These are phyloP conservation scores for Hypercompe scribonia DNA, from an alignment of 2,888 invertebrate genomes.

Conservation along the genomic window DNA sequence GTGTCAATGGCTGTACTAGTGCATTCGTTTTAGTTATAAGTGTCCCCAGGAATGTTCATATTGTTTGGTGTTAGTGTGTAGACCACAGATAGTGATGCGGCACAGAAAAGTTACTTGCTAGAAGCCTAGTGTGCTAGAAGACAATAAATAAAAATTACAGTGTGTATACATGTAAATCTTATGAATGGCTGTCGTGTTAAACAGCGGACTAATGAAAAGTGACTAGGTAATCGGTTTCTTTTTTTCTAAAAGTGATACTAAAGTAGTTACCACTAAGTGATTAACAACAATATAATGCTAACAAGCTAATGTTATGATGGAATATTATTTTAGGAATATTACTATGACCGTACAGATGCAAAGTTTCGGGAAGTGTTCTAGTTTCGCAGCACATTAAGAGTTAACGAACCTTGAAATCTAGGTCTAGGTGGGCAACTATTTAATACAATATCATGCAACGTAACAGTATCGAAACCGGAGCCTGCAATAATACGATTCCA, in stretches of 20 bases:
- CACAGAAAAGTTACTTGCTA: conserved; percentile 26
- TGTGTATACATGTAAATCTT: conserved; percentile 29
- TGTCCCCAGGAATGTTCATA: conserved; percentile 22
- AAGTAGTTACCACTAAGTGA: conserved; percentile 23
- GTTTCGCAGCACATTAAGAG: conserved; percentile 33
- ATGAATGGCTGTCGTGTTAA: conserved; percentile 28
- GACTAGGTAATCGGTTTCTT: conserved; percentile 20
- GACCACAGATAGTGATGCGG: conserved; percentile 25
- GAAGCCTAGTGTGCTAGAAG: conserved; percentile 28
- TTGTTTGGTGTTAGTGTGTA: conserved; percentile 25
- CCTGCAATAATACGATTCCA: conserved; percentile 29
- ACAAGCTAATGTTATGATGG: conserved; percentile 3
- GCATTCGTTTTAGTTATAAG: conserved; percentile 47
- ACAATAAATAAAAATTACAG: conserved; percentile 24
- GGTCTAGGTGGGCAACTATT: conserved; percentile 59
- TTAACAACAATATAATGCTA: conserved; percentile 16
- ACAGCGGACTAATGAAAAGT: conserved; percentile 28
- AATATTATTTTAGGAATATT: background rate
- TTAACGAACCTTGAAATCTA: conserved; percentile 55
- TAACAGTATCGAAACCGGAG: conserved; percentile 43
- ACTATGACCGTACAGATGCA: background rate
- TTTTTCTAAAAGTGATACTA: conserved; percentile 20
- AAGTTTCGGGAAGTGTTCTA: conserved; percentile 39
- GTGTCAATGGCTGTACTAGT: conserved; percentile 47
- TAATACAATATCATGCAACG: conserved; percentile 48